Conservation (phyloP, 2,888 invertebrate species). For the Caenorhabditis parvicauda region DNA sequence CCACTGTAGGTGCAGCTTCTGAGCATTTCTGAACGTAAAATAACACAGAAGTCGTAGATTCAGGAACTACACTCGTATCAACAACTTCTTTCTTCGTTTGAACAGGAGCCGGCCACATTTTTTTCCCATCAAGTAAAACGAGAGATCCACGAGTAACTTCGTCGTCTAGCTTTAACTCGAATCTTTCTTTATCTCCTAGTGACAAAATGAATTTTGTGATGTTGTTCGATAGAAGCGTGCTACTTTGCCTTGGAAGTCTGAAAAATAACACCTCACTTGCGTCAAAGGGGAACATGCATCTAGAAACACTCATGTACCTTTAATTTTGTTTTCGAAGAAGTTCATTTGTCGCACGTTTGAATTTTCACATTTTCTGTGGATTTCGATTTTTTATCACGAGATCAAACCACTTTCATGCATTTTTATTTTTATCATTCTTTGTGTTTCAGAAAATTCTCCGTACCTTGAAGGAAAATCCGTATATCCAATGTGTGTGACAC, state of each 20-base stretch:
- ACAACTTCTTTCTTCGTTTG: constrained; percentile 22
- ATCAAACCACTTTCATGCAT: too few relatives aligned
- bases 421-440: too few relatives aligned
- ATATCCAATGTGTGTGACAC: constrained; percentile 80
- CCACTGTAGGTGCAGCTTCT: constrained; percentile 8
- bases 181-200: constrained; percentile 79
- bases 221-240: constrained; percentile 85
- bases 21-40: too few relatives aligned
- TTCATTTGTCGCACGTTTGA: too few relatives aligned
- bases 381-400: too few relatives aligned
- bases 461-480: constrained; percentile 76
- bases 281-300: too few relatives aligned
- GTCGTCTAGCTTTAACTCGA: constrained; percentile 78
- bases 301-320: too few relatives aligned
- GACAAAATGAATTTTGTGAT: constrained; percentile 82
- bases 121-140: constrained; percentile 74
- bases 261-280: background rate
- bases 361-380: too few relatives aligned
- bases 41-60: too few relatives aligned
- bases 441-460: background rate
- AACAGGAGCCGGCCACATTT: constrained; percentile 73
- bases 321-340: background rate
- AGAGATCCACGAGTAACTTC: constrained; percentile 79
- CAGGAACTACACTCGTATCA: background rate
- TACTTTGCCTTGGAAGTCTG: constrained; percentile 81